phyloP scores from a whole-genome alignment of 2,113 vertebrate species.

The Phalacrocorax aristotelis region DNA sequence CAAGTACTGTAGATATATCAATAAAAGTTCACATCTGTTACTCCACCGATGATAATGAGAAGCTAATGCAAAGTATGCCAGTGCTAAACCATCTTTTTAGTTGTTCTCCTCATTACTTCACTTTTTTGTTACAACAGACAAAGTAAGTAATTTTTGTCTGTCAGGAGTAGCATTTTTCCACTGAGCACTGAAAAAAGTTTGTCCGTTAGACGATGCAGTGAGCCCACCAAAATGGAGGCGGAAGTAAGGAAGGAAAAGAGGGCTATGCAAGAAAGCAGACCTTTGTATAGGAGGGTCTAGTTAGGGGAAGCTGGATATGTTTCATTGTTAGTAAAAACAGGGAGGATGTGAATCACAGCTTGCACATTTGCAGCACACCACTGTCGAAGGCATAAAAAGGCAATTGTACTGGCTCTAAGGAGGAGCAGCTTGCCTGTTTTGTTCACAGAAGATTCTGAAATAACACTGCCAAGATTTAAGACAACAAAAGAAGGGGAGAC shows the following conservation, averaged over 20 bases:
- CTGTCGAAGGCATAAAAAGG: constrained; percentile 33
- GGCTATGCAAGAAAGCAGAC: neutral
- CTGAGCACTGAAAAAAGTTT: neutral
- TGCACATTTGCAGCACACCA: neutral
- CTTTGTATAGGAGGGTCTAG: neutral
- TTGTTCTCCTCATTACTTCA: neutral
- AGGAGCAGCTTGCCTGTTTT: constrained; percentile 20
- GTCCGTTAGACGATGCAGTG: accelerated
- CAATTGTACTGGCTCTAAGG: constrained; percentile 37
- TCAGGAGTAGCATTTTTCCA: neutral
- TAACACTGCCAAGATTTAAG: constrained; percentile 11
- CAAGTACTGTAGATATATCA: neutral
- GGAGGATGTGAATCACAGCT: constrained; percentile 29
- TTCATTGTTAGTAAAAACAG: constrained; percentile 9
- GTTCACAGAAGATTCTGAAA: constrained; percentile 49
- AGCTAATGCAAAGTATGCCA: neutral
- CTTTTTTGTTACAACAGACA: neutral
- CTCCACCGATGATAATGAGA: neutral
- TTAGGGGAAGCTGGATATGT: neutral
- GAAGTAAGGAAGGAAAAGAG: neutral
- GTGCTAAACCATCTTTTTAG: neutral
- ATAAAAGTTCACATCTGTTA: neutral
- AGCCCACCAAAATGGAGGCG: neutral
- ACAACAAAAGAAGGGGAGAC: neutral
- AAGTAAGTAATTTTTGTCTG: neutral